Conservation (phyloP, 2,888 invertebrate genomes). For the Drosophila gaucha region DNA sequence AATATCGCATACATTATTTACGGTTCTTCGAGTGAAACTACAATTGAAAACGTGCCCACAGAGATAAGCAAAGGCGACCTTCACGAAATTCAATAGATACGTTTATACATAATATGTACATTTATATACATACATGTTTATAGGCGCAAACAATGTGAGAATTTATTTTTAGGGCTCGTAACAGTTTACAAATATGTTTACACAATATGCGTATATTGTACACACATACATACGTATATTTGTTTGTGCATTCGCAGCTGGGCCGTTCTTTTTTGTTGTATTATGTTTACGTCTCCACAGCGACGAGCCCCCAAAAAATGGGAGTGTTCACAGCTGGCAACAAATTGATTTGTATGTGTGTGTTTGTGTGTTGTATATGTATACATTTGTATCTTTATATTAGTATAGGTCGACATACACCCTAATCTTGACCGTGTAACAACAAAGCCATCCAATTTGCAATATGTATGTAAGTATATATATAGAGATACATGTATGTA, state of each 20-base stretch:
- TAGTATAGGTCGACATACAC: neutral
- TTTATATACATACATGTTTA: neutral
- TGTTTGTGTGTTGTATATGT: neutral
- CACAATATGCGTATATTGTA: neutral
- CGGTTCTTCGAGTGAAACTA: neutral
- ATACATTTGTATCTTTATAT: neutral
- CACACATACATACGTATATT: neutral
- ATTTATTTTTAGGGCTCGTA: conserved; percentile 41
- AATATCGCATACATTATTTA: neutral
- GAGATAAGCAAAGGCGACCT: conserved; percentile 40
- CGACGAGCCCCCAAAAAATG: conserved; percentile 53
- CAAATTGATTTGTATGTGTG: neutral
- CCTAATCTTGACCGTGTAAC: neutral
- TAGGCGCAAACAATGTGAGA: neutral
- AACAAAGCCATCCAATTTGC: neutral
- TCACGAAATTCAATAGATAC: conserved; percentile 25
- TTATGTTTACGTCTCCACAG: conserved; percentile 10
- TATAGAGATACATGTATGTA: neutral
- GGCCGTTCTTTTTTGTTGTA: conserved; percentile 13
- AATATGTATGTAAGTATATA: neutral
- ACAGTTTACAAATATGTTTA: conserved; percentile 9
- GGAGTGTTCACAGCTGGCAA: conserved; percentile 41
- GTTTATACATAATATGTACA: neutral
- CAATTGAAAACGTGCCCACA: conserved; percentile 29
- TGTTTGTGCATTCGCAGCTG: conserved; percentile 16